Evolutionary conservation across 2,888 invertebrate genomes (phyloP), one percentile per base, ranked within the genome.

Genomic region (Amphimallon solstitiale): DNA sequence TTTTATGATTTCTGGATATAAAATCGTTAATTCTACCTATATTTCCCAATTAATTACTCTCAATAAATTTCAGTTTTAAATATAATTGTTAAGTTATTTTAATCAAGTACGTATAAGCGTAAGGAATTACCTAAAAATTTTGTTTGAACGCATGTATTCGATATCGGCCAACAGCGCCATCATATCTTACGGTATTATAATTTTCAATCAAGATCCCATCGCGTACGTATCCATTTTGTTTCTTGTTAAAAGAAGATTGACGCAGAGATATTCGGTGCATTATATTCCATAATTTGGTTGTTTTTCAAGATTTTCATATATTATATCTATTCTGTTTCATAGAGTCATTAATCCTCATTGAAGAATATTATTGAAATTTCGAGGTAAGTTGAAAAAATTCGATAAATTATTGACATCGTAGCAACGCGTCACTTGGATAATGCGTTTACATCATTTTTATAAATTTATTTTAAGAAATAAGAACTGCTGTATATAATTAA

Each of bases 351-450:
- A 52, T 45, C 66, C 37, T 56, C 63, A 66, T 66, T 40, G 70
- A 68, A 69, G 70, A 68, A 59, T 67, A 61, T 66, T 63, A 48
- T 65, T 65, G 49, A 61, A 37, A 56, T 68, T 45, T 40, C 40
- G 70, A 68, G 70, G 70, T 70, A 70, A 70, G 70, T 70, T 66
- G 38, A 46, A 56, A 51, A 65, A 48, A 68, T 68, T 59, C 68
- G 68, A 61, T 68, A 60, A 68, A 62, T 68, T 68, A 62, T 62
- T 65, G 61, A 62, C 66, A 38, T 63, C 59, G 62, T 59, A 59
- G 56, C 56, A 29, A 43, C 43, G 56, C 56, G 56, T 59, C 56
- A 59, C 29, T 19, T 15, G 52, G 14, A 34, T 21, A 21, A 35
- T 40, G 10, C 21, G 14, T 60, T 45, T n/a, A 29, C 21, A 34